These are phyloP conservation scores for Eurytoma adleriae DNA, from an alignment of 2,888 invertebrate species.

Conservation along the genomic window DNA sequence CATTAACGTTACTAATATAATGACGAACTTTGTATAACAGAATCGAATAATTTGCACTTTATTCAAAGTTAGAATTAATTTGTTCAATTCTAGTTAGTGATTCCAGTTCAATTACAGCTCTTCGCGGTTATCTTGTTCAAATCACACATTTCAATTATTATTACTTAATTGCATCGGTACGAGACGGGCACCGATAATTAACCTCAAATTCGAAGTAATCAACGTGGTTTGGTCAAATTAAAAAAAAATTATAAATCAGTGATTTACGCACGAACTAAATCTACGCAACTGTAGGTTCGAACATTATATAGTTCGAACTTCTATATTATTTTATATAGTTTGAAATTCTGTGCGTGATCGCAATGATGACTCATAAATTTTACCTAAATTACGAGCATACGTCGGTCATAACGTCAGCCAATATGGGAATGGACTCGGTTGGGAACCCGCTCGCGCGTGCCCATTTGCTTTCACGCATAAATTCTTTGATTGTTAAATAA, in stretches of 20 bases:
- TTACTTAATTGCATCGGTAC: not conserved
- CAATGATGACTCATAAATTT: constrained; percentile 39
- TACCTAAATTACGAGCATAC: constrained; percentile 41
- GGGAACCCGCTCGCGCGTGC: constrained; percentile 21
- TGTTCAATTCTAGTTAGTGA: no score
- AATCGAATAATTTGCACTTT: no score
- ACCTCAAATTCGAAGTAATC: not conserved
- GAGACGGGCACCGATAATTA: not conserved
- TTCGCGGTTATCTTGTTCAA: not conserved
- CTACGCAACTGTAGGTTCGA: not conserved
- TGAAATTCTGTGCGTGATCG: constrained; percentile 28
- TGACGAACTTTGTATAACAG: no score
- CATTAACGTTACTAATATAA: no score
- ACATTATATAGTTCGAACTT: not conserved
- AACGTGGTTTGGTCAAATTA: not conserved
- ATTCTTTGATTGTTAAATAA: constrained; percentile 14
- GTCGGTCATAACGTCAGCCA: constrained; percentile 50
- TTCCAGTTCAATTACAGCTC: not conserved
- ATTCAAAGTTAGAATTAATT: no score
- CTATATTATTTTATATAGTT: not conserved
- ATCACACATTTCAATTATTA: not conserved
- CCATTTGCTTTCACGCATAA: constrained; percentile 29
- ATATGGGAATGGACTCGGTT: constrained; percentile 24
- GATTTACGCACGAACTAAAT: not conserved
- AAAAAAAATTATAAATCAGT: constrained; percentile 10